Conservation (phyloP, 2,113 vertebrate genomes). For the Pseudorasbora parva region DNA sequence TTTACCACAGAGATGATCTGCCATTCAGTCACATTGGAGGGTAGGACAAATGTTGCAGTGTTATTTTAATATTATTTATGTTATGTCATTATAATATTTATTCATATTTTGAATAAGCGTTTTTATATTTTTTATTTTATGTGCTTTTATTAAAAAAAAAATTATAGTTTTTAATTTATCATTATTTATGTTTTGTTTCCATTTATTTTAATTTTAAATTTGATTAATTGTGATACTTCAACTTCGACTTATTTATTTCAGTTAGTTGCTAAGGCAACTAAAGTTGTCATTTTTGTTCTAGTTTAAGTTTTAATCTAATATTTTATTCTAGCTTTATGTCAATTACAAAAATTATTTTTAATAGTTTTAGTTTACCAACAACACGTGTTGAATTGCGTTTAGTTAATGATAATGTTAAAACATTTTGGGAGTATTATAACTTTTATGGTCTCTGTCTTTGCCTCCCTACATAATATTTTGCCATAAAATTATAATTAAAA, state of each 20-base stretch:
- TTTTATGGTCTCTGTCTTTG: background rate
- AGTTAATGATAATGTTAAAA: background rate
- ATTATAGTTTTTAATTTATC: background rate
- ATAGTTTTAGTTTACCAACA: background rate
- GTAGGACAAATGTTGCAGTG: slow-evolving; percentile 59
- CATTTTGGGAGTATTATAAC: background rate
- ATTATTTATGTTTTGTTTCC: background rate
- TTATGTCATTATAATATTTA: background rate
- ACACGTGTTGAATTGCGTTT: background rate
- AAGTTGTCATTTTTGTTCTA: no score
- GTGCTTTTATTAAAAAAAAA: background rate
- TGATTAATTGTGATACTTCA: no score
- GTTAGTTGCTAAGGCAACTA: no score
- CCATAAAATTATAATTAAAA: no score
- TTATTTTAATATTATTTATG: background rate
- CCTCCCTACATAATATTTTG: background rate
- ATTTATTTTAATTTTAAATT: no score
- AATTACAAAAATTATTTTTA: background rate
- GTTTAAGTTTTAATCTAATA: background rate
- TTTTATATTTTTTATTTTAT: background rate
- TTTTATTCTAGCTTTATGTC: background rate
- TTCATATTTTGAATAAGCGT: background rate
- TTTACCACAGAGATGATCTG: slow-evolving; percentile 82
- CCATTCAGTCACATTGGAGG: slow-evolving; percentile 77
- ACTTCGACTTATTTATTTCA: no score